Percentiles rank a stretch among this genome's conserved stretches.
Conservation (phyloP, 1,140 invertebrate genomes). For the Cecropterus lyciades region DNA sequence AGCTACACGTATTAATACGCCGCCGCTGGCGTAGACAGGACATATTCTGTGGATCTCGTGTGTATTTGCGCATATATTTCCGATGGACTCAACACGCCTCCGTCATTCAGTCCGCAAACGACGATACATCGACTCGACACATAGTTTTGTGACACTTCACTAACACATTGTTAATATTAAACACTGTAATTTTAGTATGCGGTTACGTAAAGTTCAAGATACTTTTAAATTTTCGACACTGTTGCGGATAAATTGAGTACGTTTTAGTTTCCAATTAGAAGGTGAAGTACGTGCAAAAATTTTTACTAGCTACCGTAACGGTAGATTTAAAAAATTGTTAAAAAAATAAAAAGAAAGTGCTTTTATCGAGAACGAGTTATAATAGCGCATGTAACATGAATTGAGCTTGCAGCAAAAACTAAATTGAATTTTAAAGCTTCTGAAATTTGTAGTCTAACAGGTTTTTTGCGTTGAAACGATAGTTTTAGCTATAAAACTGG, state of each 20-base stretch:
- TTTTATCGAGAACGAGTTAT: not conserved
- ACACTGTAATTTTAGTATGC: not conserved
- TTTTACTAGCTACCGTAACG: no score
- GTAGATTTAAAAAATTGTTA: not conserved
- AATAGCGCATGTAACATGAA: not conserved
- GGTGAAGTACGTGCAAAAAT: not conserved
- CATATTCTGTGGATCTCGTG: conserved; percentile 52
- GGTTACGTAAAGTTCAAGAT: not conserved
- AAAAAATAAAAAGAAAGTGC: not conserved
- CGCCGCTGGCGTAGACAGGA: conserved; percentile 59
- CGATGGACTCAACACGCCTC: conserved; percentile 44
- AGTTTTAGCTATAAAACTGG: conserved; percentile 1
- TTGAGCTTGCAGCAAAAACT: conserved; percentile 18
- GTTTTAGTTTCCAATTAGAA: not conserved
- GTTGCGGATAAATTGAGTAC: not conserved
- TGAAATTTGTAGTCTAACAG: conserved; percentile 15
- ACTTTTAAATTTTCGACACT: not conserved
- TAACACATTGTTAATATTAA: conserved; percentile 14
- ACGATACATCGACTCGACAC: conserved; percentile 43
- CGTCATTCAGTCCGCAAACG: conserved; percentile 34
- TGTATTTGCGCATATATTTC: conserved; percentile 51
- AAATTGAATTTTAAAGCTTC: conserved; percentile 24
- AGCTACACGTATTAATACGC: conserved; percentile 64
- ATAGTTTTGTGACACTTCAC: conserved; percentile 54
- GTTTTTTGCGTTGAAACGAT: conserved; percentile 24